These are phyloP conservation scores for Drosophila equinoxialis DNA, from an alignment of 1,140 invertebrate genomes.

Conservation along the genomic window DNA sequence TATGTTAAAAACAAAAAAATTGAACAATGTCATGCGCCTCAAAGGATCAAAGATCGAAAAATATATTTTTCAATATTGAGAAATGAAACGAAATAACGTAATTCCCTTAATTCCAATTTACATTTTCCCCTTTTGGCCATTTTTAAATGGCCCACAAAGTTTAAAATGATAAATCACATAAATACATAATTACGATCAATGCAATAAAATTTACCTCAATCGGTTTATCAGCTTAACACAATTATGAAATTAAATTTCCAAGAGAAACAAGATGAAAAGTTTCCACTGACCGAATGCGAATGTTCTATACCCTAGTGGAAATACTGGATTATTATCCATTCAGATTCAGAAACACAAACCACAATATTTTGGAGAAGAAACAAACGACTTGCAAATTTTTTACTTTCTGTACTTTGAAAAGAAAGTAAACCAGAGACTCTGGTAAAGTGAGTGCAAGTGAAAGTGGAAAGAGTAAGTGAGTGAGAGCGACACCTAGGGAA, in stretches of 20 bases:
- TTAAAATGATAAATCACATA: slow-evolving; percentile 8
- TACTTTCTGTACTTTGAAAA: not conserved
- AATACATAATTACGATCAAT: slow-evolving; percentile 24
- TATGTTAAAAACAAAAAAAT: not conserved
- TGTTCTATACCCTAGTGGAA: not conserved
- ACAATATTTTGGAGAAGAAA: too few relatives aligned
- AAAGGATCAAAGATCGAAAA: not conserved
- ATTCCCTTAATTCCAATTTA: too few relatives aligned
- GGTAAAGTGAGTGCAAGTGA: not conserved
- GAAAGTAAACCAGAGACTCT: not conserved
- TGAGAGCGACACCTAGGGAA: not conserved
- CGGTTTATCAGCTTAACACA: slow-evolving; percentile 42
- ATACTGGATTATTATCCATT: too few relatives aligned
- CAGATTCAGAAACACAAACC: too few relatives aligned
- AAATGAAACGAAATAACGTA: not conserved
- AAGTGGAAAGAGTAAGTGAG: not conserved
- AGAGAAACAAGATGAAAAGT: not conserved
- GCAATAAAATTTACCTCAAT: slow-evolving; percentile 26
- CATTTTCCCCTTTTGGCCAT: not conserved
- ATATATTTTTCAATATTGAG: not conserved
- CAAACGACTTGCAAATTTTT: too few relatives aligned
- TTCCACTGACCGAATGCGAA: not conserved
- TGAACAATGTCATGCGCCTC: not conserved
- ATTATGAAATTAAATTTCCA: slow-evolving; percentile 45
- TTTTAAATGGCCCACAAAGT: not conserved